These are phyloP conservation scores for mouse (Mus musculus) DNA, from an alignment of 2,113 vertebrate species.

Conservation along the genomic window GRCm39 chr6:86545501-86546000, in stretches of 20 bases:
- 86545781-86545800: neutral
- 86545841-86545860: neutral
- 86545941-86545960: neutral
- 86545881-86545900: neutral
- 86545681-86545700: slow-evolving; percentile 52
- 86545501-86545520: too few species aligned
- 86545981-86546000: neutral
- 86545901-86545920: neutral
- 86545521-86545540: too few species aligned
- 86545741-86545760: slow-evolving; percentile 51
- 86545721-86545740: neutral
- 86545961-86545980: neutral
- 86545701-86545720: slow-evolving; percentile 10
- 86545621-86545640: too few species aligned
- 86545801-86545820: neutral
- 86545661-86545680: slow-evolving; percentile 28
- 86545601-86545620: too few species aligned
- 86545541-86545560: too few species aligned
- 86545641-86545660: neutral
- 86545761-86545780: slow-evolving; percentile 52
- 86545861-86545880: neutral
- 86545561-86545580: too few species aligned
- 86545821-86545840: neutral
- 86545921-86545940: neutral
- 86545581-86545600: too few species aligned